A percentile compares a stretch with the other conserved stretches of the same genome.
These are phyloP conservation scores for Amia ocellicauda DNA, from an alignment of 2,113 vertebrate species.

Conservation along the genomic window DNA sequence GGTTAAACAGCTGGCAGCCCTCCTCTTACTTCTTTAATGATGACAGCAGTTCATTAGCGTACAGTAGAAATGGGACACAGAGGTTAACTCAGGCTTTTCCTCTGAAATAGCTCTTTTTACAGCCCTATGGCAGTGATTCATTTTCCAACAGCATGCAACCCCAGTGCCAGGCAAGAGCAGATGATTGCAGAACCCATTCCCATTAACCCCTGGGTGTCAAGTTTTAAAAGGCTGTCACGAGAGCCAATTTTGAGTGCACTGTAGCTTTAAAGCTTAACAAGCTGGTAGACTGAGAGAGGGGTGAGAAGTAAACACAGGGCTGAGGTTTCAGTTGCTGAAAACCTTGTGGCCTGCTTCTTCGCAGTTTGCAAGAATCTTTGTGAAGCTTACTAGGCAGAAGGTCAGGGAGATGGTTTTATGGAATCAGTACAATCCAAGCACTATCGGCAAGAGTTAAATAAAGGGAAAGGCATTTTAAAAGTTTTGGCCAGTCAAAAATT, in stretches of 20 bases:
- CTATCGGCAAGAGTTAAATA: too few relatives aligned
- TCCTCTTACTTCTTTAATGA: conserved; percentile 32
- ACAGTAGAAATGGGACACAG: conserved; percentile 34
- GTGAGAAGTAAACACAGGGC: conserved; percentile 19
- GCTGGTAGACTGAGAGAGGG: neutral
- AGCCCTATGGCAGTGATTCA: conserved; percentile 33
- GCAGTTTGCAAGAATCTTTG: conserved; percentile 64
- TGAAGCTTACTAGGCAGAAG: conserved; percentile 47
- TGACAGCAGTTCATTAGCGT: conserved; percentile 44
- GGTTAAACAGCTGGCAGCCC: conserved; percentile 28
- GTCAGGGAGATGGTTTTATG: conserved; percentile 55
- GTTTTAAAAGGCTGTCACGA: neutral
- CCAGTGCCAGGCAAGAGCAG: conserved; percentile 35
- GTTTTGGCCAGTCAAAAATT: too few relatives aligned
- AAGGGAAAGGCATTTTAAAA: too few relatives aligned
- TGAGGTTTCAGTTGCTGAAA: conserved; percentile 50
- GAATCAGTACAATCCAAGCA: conserved; percentile 18
- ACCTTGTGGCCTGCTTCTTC: conserved; percentile 45
- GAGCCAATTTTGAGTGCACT: neutral
- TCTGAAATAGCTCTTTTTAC: conserved; percentile 25
- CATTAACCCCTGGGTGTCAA: neutral
- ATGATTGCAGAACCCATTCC: conserved; percentile 20
- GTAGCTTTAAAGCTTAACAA: conserved; percentile 19
- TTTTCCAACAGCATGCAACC: conserved; percentile 29
- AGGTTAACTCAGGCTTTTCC: conserved; percentile 26